Conservation (phyloP, 2,888 invertebrate species). For the Cheilosia soror region DNA sequence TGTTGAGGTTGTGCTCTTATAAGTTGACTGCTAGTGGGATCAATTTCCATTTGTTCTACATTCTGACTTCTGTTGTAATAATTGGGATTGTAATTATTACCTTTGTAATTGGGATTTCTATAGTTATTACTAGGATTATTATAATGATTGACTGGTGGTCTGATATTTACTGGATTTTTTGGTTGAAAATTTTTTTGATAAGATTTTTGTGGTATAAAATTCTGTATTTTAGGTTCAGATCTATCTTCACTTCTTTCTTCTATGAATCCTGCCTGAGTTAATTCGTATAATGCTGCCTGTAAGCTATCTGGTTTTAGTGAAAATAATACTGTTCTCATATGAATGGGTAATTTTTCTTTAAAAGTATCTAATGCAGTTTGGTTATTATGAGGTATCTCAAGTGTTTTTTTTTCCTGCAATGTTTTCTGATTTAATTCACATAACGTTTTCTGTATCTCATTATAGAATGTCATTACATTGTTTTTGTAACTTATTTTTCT, state of each 20-base stretch:
- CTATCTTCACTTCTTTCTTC: no score
- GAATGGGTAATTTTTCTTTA: not conserved
- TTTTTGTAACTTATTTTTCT: conserved; percentile 9
- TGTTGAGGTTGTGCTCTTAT: no score
- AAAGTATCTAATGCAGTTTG: not conserved
- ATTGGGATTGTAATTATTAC: not conserved
- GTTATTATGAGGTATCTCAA: no score
- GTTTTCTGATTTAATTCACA: conserved; percentile 11
- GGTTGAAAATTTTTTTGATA: not conserved
- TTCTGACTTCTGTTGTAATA: conserved; percentile 17
- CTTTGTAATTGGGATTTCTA: conserved; percentile 8
- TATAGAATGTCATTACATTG: conserved; percentile 1
- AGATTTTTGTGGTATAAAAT: not conserved
- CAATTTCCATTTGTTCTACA: not conserved
- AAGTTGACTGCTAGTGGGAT: no score
- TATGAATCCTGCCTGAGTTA: no score
- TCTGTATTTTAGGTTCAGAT: not conserved
- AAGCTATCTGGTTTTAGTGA: not conserved
- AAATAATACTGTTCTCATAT: conserved; percentile 3
- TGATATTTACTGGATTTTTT: no score
- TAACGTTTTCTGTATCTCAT: not conserved
- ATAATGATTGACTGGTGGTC: not conserved
- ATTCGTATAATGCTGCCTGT: no score
- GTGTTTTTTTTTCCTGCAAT: not conserved
- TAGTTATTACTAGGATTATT: not conserved